Conservation (phyloP, 1,140 invertebrate genomes). For the Drosophila bocqueti region DNA sequence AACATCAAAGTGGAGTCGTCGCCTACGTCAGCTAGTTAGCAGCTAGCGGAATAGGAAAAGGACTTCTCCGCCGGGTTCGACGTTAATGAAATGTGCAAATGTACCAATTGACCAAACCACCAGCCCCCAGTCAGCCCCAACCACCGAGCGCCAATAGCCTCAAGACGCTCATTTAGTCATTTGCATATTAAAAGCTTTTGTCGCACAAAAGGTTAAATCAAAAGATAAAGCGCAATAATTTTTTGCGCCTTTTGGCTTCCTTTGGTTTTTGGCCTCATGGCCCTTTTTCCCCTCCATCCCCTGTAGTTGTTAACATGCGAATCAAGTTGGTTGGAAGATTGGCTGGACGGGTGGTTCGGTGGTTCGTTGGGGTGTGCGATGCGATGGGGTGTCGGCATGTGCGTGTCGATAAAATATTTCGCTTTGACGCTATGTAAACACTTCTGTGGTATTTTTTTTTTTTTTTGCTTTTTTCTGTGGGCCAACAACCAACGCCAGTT, state of each 20-base stretch:
- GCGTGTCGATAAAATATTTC: constrained; percentile 81
- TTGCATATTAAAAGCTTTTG: constrained; percentile 83
- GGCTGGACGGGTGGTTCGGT: constrained; percentile 6
- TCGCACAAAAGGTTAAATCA: constrained; percentile 76
- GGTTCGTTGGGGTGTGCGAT: background rate
- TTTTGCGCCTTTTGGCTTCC: constrained; percentile 42
- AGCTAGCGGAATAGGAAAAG: constrained; percentile 18
- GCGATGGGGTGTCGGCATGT: constrained; percentile 53
- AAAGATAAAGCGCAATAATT: constrained; percentile 75
- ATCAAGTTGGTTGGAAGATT: constrained; percentile 50
- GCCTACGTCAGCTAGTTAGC: constrained; percentile 74
- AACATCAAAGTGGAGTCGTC: constrained; percentile 69
- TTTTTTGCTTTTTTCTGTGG: constrained; percentile 26
- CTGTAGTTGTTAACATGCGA: constrained; percentile 71
- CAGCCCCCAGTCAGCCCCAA: constrained; percentile 24
- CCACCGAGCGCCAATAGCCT: constrained; percentile 33
- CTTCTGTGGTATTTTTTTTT: constrained; percentile 69
- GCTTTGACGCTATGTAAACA: constrained; percentile 77
- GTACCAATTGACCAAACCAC: constrained; percentile 78
- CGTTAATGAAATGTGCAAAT: constrained; percentile 83
- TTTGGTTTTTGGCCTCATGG: constrained; percentile 33
- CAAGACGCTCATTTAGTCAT: constrained; percentile 78
- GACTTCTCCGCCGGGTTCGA: constrained; percentile 39
- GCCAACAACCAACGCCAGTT: constrained; percentile 26
- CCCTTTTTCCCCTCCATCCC: background rate